phyloP scores from a whole-genome alignment of 2,113 vertebrate genomes.

The Menura novaehollandiae region DNA sequence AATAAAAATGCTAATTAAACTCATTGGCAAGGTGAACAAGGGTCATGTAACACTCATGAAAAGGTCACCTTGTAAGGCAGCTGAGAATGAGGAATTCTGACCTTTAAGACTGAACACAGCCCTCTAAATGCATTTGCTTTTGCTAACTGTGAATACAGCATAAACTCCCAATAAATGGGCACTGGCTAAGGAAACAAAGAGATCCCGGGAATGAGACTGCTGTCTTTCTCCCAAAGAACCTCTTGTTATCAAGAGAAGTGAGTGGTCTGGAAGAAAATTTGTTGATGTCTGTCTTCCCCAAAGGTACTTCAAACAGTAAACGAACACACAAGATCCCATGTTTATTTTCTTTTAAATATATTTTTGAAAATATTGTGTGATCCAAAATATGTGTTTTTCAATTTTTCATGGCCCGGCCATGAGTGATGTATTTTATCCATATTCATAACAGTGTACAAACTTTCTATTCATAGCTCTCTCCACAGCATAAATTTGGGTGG shows the following conservation, averaged over 20 bases:
- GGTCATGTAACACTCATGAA: neutral
- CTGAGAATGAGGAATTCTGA: neutral
- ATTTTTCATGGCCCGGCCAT: slow-evolving; percentile 48
- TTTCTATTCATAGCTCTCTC: slow-evolving; percentile 81
- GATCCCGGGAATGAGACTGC: neutral
- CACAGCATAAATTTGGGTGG: slow-evolving; percentile 68
- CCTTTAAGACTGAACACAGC: neutral
- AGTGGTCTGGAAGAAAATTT: slow-evolving; percentile 65
- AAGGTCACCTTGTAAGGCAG: neutral
- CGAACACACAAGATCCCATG: slow-evolving; percentile 60
- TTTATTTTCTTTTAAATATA: slow-evolving; percentile 77
- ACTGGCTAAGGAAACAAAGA: neutral
- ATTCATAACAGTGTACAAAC: slow-evolving; percentile 80
- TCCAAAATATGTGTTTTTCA: slow-evolving; percentile 78
- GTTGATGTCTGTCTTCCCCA: slow-evolving; percentile 64
- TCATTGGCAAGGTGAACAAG: neutral
- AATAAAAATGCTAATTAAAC: neutral
- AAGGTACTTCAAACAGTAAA: slow-evolving; percentile 66
- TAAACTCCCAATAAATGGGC: neutral
- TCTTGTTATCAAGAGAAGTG: slow-evolving; percentile 32
- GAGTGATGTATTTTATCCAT: slow-evolving; percentile 80
- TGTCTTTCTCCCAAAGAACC: slow-evolving; percentile 3
- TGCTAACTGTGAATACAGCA: neutral
- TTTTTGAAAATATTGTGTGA: slow-evolving; percentile 73
- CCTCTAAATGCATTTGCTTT: neutral